These are phyloP conservation scores for Pteropus alecto DNA, from an alignment of 2,113 vertebrate species.

Conservation along the genomic window DNA sequence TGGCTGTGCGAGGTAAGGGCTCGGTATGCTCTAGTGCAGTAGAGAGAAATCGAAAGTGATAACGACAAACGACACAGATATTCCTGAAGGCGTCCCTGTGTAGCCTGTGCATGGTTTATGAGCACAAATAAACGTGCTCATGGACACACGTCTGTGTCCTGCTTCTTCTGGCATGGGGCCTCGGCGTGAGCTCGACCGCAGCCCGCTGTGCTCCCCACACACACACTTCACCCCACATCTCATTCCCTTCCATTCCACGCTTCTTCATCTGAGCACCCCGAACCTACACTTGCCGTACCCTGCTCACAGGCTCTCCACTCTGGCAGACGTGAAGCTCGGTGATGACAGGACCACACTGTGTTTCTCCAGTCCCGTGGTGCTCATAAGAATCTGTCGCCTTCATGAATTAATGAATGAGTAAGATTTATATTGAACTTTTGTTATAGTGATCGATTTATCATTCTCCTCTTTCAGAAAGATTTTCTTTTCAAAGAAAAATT, in stretches of 20 bases:
- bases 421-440: not conserved
- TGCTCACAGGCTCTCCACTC: not conserved
- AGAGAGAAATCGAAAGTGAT: not conserved
- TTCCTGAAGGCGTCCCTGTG: not conserved
- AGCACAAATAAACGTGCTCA: not conserved
- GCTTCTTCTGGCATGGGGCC: not conserved
- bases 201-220: fast-evolving
- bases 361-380: not conserved
- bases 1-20: not conserved
- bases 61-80: not conserved
- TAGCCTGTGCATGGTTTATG: not conserved
- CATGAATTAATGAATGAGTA: not conserved
- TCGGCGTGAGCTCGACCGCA: too few relatives aligned
- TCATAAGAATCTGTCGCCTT: not conserved
- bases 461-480: not conserved
- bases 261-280: not conserved
- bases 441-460: not conserved
- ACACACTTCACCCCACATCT: fast-evolving
- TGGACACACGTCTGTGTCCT: fast-evolving
- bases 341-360: too few relatives aligned
- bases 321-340: not conserved
- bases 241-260: not conserved
- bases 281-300: fast-evolving
- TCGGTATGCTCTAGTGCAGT: not conserved
- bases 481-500: not conserved